Conservation (phyloP, 2,113 vertebrate genomes). For the Grammomys surdaster region DNA sequence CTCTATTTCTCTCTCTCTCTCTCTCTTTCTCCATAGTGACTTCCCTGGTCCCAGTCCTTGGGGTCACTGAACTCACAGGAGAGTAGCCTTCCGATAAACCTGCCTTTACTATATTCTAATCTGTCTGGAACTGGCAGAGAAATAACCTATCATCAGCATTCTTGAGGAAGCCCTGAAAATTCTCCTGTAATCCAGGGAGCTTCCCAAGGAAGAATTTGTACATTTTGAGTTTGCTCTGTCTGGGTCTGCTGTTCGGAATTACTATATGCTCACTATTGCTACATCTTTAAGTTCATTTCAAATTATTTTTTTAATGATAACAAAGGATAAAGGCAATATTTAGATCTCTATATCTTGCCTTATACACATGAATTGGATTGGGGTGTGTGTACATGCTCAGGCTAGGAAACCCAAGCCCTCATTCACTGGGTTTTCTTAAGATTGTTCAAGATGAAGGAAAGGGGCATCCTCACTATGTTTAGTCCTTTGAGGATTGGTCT, state of each 20-base stretch:
- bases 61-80: too few relatives aligned
- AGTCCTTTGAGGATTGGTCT: accelerated
- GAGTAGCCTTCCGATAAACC: too few relatives aligned
- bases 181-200: not conserved
- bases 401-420: not conserved
- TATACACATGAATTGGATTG: not conserved
- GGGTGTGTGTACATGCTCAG: not conserved
- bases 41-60: too few relatives aligned
- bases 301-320: not conserved
- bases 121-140: too few relatives aligned
- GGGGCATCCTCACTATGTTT: not conserved
- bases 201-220: not conserved
- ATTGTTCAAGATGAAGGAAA: not conserved
- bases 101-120: too few relatives aligned
- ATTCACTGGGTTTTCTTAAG: not conserved
- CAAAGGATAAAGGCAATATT: not conserved
- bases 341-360: not conserved
- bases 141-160: not conserved
- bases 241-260: not conserved
- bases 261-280: not conserved
- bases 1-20: too few relatives aligned
- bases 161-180: not conserved
- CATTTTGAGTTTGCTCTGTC: not conserved
- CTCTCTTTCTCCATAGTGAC: too few relatives aligned
- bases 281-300: not conserved